Evolutionary conservation across 1,140 invertebrate species (phyloP).

Genomic region (Zaprionus inermis): DNA sequence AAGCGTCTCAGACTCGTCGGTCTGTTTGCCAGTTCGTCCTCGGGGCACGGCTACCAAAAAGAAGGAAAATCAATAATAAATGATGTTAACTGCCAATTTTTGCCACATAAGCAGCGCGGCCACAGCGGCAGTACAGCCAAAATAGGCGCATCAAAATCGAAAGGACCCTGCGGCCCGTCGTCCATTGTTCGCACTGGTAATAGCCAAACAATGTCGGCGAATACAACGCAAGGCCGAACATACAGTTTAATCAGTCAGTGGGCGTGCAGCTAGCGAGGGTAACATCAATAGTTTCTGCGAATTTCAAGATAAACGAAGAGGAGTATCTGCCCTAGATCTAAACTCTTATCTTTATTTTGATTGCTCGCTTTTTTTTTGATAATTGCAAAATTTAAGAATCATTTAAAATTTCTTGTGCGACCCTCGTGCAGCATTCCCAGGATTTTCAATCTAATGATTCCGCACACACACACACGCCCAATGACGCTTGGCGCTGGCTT

Average conservation of each 20-base stretch:
- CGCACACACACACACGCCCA: slow-evolving; percentile 20
- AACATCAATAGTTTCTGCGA: not conserved
- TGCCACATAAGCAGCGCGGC: slow-evolving; percentile 63
- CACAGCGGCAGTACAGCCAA: no score
- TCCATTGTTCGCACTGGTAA: slow-evolving; percentile 16
- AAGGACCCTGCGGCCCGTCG: slow-evolving; percentile 25
- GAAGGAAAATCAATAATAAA: slow-evolving; percentile 79
- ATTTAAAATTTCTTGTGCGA: not conserved
- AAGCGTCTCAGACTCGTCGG: slow-evolving; percentile 15
- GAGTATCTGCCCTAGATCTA: no score
- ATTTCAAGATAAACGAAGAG: not conserved
- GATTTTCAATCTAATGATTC: slow-evolving; percentile 34
- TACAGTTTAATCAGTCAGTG: slow-evolving; percentile 44
- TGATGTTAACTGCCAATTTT: slow-evolving; percentile 80
- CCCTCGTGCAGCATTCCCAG: slow-evolving; percentile 22
- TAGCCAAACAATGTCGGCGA: slow-evolving; percentile 27
- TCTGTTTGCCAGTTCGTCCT: not conserved
- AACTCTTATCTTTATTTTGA: no score
- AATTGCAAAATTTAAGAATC: no score
- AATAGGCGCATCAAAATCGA: slow-evolving; percentile 33
- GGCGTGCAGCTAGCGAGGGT: slow-evolving; percentile 26
- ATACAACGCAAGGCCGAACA: slow-evolving; percentile 13
- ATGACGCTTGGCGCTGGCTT: slow-evolving; percentile 22
- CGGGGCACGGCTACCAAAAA: slow-evolving; percentile 22
- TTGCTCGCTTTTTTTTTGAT: no score